Evolutionary conservation across 2,888 invertebrate genomes (phyloP), one percentile per base, ranked within the genome.

Genomic region (Galerucella calmariensis): DNA sequence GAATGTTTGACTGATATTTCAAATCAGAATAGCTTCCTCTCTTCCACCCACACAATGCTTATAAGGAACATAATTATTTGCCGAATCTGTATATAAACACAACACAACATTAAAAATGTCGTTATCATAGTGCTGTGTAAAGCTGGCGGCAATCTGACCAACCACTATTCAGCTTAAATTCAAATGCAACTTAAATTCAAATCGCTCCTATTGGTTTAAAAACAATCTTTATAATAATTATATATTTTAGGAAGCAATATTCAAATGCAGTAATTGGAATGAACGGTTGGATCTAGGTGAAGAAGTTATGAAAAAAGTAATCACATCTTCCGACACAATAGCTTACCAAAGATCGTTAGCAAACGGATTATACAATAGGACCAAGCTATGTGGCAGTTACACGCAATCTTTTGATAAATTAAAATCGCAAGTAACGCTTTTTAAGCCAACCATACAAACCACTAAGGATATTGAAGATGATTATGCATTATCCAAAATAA

Each of bases 401-500:
- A 69, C 63, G 14, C 82, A 82, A 2, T 72, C 80, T n/a, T 78
- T 70, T 46, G 72, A 44, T 2, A 81, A 80, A 69, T 66, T 84
- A 0, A 78, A 81, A 74, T 83, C 83, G 0, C 75, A 73, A 44
- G 73, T 83, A 9, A 77, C 74, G 20, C 76, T 84, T 0, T 80
- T 72, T 69, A 81, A 81, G 75, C 80, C 84, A 3, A 75, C 75
- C 24, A 51, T 77, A 2, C 14, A 56, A 8, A 81, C 78, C 27
- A 67, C 81, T 0, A 72, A 73, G 11, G 66, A 77, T 20, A 58
- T 78, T 88, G 80, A 91, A 67, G 91, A 92, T 46, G 93, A 94
- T 83, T 94, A 94, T 80, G 92, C 91, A 20, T 85, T 94, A 0
- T 89, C 90, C 0, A 89, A 90, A 84, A 84, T 90, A 35, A 92